These are phyloP conservation scores for Odontothrips loti DNA, from an alignment of 2,888 invertebrate genomes.

Conservation along the genomic window DNA sequence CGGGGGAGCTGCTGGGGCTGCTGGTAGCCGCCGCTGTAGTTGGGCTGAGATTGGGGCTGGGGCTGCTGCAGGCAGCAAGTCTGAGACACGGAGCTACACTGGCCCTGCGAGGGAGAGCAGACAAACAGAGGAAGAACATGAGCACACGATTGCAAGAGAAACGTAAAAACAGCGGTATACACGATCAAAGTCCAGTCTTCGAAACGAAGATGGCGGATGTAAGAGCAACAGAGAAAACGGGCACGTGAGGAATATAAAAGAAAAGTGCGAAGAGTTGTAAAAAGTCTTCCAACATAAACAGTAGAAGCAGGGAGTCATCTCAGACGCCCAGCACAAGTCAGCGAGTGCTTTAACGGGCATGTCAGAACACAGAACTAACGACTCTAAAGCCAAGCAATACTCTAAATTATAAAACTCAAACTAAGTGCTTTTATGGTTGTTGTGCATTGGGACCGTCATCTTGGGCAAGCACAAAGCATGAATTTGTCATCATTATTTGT, in stretches of 20 bases:
- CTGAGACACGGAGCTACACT: slow-evolving; percentile 14
- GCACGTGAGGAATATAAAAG: neutral
- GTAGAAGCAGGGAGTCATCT: neutral
- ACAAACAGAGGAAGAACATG: neutral
- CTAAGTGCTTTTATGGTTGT: too few species aligned
- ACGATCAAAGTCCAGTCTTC: neutral
- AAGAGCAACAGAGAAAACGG: neutral
- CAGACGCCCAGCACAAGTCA: neutral
- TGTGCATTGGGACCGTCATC: neutral
- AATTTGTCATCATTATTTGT: too few species aligned
- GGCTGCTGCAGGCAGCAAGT: slow-evolving; percentile 13
- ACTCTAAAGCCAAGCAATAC: neutral
- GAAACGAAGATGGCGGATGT: too few species aligned
- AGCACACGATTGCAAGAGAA: neutral
- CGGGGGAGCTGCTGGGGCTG: neutral
- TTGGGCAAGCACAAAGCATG: neutral
- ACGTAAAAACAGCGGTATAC: too few species aligned
- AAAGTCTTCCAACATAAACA: neutral
- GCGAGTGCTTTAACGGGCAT: neutral
- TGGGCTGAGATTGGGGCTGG: neutral
- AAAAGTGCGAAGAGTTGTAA: neutral
- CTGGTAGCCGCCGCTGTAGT: neutral
- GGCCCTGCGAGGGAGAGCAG: neutral
- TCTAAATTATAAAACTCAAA: neutral
- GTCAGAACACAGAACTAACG: too few species aligned